Base-by-base conservation (phyloP, 2,888 invertebrate species). In the Tribolium freemani region DNA sequence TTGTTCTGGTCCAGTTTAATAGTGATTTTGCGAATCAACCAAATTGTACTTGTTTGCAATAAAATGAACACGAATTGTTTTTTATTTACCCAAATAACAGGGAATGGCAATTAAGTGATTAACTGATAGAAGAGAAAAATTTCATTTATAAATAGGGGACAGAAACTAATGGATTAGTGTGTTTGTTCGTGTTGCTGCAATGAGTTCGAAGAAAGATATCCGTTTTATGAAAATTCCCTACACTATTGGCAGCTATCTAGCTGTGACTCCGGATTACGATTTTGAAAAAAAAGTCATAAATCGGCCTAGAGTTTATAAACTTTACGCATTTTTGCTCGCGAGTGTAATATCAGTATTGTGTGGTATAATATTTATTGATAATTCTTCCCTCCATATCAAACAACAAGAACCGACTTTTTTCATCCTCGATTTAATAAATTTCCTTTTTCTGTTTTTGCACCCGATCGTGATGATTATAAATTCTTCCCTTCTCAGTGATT, bases 121-220 rank as follows among this genome's bases (percentile, higher is more conserved):
- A 38, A 38, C n/a, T 38, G 26, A 26, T 26, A 26, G 26, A 16
- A 1, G 16, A 26, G 26, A 1, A 26, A 26, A 3, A 26, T 26
- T 26, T 26, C 5, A 26, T 26, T 3, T 26, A 26, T 26, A 26
- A 26, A 26, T 26, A 26, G 26, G 26, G 26, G 26, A 26, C 26
- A 3, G 5, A 26, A 26, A 26, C 3, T 26, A 26, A 26, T 26
- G 5, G 26, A 26, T 5, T 26, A 26, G 26, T 26, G 5, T 5
- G 26, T 26, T 26, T 5, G 26, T 1, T 21, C 5, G 26, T 26
- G 26, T 16, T 13, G 13, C 1, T 21, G 20, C 11, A 53, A 53
- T 53, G 20, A n/a, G 20, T 16, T 58, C 57, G 3, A 58, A 20
- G 44, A 58, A 31, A 31, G 57, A 58, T 20, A 58, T 58, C 5